These are phyloP conservation scores for Thrips palmi DNA, from an alignment of 1,140 invertebrate species.

Conservation along the genomic window DNA sequence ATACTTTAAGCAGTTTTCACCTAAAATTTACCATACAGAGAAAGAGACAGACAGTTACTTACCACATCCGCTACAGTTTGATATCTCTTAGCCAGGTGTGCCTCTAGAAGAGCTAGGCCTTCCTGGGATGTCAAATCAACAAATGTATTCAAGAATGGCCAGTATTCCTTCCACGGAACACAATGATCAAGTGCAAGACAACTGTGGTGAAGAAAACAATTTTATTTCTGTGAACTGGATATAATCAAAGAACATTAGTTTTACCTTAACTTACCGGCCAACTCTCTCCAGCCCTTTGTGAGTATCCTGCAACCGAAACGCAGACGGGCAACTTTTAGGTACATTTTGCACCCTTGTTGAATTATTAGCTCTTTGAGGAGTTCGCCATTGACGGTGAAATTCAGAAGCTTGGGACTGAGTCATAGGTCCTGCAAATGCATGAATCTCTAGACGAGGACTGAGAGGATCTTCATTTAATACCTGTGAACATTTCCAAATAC, in stretches of 20 bases:
- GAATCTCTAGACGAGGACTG: conserved; percentile 47
- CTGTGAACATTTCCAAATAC: too few relatives aligned
- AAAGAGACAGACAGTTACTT: too few relatives aligned
- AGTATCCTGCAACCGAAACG: conserved; percentile 48
- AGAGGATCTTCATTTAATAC: too few relatives aligned
- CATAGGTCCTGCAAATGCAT: conserved; percentile 75
- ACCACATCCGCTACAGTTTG: conserved; percentile 2
- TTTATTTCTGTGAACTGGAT: too few relatives aligned
- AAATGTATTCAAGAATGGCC: conserved; percentile 68
- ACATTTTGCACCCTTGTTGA: too few relatives aligned
- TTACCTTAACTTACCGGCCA: conserved; percentile 35
- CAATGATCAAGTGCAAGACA: conserved; percentile 53
- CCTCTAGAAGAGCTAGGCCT: conserved; percentile 53
- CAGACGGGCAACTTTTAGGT: conserved; percentile 17
- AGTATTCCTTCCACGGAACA: conserved; percentile 77
- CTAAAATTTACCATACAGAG: too few relatives aligned
- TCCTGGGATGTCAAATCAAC: conserved; percentile 49
- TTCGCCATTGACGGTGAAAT: conserved; percentile 66
- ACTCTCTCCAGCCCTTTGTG: conserved; percentile 70
- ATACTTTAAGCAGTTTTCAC: too few relatives aligned
- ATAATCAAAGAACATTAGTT: not conserved
- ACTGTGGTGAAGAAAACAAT: conserved; percentile 29
- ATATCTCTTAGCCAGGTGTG: conserved; percentile 40
- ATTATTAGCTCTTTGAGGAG: too few relatives aligned
- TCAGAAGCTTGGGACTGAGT: conserved; percentile 42